Evolutionary conservation across 1,140 invertebrate genomes (phyloP).

Genomic region (Hormaphis cornu): DNA sequence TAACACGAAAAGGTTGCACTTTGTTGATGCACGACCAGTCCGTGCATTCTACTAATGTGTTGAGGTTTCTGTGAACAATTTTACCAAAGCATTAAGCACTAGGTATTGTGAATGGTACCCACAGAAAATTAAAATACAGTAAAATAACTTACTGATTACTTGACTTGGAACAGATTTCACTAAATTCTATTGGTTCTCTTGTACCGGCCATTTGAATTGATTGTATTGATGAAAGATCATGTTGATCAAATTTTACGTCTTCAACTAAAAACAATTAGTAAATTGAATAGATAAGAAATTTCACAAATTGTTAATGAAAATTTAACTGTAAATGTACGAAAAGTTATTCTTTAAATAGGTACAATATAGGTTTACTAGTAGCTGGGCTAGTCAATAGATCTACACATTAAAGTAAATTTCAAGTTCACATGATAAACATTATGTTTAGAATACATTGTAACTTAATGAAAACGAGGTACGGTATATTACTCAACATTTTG

Average conservation of each 20-base stretch:
- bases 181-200: slow-evolving; percentile 11
- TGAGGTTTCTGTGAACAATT: slow-evolving; percentile 61
- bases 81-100: background rate
- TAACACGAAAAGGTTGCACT: slow-evolving; percentile 82
- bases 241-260: background rate
- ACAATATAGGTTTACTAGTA: too few relatives aligned
- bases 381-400: too few relatives aligned
- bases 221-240: background rate
- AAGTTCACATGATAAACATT: too few relatives aligned
- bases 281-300: too few relatives aligned
- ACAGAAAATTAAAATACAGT: background rate
- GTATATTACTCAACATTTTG: too few relatives aligned
- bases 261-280: background rate
- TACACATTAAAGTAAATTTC: too few relatives aligned
- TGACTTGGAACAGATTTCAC: background rate
- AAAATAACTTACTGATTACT: background rate
- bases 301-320: too few relatives aligned
- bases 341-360: too few relatives aligned
- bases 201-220: background rate
- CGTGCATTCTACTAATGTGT: slow-evolving; percentile 76
- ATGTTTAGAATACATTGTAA: too few relatives aligned
- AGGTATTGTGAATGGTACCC: too few relatives aligned
- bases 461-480: too few relatives aligned
- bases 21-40: slow-evolving; percentile 78
- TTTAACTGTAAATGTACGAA: too few relatives aligned